Percentiles rank a stretch among this genome's conserved stretches.
phyloP scores from a whole-genome alignment of 2,888 invertebrate species.

The Caenorhabditis panamensis region DNA sequence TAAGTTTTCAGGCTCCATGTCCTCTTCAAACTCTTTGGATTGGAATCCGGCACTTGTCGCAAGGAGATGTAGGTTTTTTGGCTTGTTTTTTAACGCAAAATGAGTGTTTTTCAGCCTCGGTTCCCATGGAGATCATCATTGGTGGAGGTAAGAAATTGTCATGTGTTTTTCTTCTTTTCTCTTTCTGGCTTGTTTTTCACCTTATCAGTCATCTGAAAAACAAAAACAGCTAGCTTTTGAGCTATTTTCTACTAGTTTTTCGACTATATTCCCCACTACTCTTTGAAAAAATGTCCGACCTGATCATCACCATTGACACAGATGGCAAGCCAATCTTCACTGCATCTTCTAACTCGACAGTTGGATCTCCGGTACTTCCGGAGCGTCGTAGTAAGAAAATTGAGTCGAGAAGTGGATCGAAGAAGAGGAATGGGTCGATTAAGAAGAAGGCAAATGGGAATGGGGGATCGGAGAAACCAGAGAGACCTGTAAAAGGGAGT shows the following conservation, averaged over 20 bases:
- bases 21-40: no score
- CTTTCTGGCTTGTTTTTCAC: background rate
- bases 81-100: background rate
- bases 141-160: conserved; percentile 29
- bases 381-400: conserved; percentile 17
- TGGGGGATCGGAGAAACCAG: no score
- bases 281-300: conserved; percentile 20
- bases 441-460: background rate
- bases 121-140: conserved; percentile 53
- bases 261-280: background rate
- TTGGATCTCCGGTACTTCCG: conserved; percentile 25
- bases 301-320: conserved; percentile 27
- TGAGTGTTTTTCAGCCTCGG: conserved; percentile 42
- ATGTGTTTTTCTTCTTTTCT: conserved; percentile 1
- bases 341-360: conserved; percentile 9
- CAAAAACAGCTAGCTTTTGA: background rate
- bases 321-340: conserved; percentile 48
- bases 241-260: background rate
- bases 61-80: conserved; percentile 16
- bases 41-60: conserved; percentile 35
- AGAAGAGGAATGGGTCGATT: conserved; percentile 1
- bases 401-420: conserved; percentile 12
- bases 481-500: no score
- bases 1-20: no score
- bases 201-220: conserved; percentile 11